Percentiles rank a stretch among this genome's conserved stretches.
Evolutionary conservation across 2,797 vertebrate species (phyloP).

Genomic region (Labeo calbasu): DNA sequence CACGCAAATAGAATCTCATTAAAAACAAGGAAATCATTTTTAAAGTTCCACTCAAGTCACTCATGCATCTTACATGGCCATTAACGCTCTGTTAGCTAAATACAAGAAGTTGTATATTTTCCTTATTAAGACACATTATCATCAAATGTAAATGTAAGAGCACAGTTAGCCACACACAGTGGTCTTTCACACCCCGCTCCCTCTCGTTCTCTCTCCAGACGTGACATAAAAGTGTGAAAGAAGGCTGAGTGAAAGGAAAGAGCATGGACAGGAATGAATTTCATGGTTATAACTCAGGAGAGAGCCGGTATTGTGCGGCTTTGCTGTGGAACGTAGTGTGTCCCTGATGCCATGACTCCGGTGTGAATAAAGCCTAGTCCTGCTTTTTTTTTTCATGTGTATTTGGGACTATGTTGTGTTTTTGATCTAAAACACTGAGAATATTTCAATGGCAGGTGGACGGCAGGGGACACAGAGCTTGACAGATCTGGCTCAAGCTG

Average conservation of each 20-base stretch:
- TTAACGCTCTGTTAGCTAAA: constrained; percentile 39
- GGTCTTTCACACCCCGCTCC: constrained; percentile 8
- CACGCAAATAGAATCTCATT: constrained; percentile 32
- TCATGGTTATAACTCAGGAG: constrained; percentile 36
- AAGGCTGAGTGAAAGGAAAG: constrained; percentile 31
- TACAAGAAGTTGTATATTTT: constrained; percentile 47
- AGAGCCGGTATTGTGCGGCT: constrained; percentile 32
- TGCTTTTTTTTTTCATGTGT: neutral
- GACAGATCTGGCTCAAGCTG: constrained; percentile 9
- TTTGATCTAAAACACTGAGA: constrained; percentile 29
- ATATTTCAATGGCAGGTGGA: constrained; percentile 23
- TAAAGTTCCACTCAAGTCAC: constrained; percentile 28
- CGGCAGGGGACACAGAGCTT: constrained; percentile 7
- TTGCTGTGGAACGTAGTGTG: constrained; percentile 24
- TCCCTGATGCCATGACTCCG: constrained; percentile 12
- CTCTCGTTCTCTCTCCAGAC: constrained; percentile 1
- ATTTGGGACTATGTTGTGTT: constrained; percentile 9
- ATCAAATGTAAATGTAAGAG: constrained; percentile 40
- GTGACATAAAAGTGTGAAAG: constrained; percentile 39
- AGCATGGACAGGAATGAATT: constrained; percentile 34
- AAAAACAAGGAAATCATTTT: constrained; percentile 32
- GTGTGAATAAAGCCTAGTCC: constrained; percentile 20
- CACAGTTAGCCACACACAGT: constrained; percentile 23
- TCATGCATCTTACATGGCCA: constrained; percentile 51
- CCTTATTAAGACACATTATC: constrained; percentile 46